phyloP scores from a whole-genome alignment of 2,888 invertebrate genomes.

The Nemotelus pantherinus region DNA sequence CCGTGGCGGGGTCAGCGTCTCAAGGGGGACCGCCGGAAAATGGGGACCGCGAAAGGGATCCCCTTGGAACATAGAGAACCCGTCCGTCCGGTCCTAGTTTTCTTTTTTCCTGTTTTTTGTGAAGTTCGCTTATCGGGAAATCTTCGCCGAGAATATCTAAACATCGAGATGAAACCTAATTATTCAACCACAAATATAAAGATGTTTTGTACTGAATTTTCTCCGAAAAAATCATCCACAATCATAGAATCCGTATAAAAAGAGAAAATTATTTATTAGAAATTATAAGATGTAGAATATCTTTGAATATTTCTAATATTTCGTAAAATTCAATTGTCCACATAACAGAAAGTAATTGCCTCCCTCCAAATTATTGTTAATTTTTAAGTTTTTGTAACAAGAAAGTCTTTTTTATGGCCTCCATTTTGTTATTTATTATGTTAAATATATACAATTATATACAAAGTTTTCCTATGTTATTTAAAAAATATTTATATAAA shows the following conservation, averaged over 20 bases:
- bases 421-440: constrained; percentile 28
- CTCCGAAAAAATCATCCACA: constrained; percentile 3
- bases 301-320: neutral
- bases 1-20: constrained; percentile 59
- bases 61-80: constrained; percentile 62
- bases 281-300: constrained; percentile 5
- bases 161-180: constrained; percentile 27
- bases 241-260: constrained; percentile 23
- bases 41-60: constrained; percentile 66
- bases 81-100: constrained; percentile 65
- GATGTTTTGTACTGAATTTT: neutral
- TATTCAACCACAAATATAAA: neutral
- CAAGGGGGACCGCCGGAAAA: constrained; percentile 67
- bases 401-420: constrained; percentile 21
- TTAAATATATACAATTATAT: constrained; percentile 16
- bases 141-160: neutral
- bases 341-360: constrained; percentile 26
- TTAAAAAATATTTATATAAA: constrained; percentile 16
- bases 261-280: constrained; percentile 26
- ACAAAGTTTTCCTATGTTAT: constrained; percentile 23
- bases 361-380: constrained; percentile 33
- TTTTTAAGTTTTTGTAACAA: constrained; percentile 30
- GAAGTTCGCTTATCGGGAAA: constrained; percentile 49
- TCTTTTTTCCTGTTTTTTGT: constrained; percentile 65
- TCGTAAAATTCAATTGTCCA: neutral